phyloP scores from a whole-genome alignment of 1,140 invertebrate genomes.

The Temnothorax nylanderi region DNA sequence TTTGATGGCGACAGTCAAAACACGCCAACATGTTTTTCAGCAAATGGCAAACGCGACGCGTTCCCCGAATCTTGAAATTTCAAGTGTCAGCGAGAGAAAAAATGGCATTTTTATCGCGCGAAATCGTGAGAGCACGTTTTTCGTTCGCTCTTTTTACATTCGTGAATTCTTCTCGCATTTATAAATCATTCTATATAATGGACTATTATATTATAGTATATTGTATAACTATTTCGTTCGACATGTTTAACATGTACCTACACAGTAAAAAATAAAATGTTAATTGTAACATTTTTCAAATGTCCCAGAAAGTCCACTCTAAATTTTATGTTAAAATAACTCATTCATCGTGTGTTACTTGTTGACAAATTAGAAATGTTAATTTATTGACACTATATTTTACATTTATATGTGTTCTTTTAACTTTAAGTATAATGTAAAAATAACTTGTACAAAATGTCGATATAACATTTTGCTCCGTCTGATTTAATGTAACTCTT shows the following conservation, averaged over 20 bases:
- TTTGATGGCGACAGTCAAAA: slow-evolving; percentile 80
- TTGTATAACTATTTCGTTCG: not conserved
- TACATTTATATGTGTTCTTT: too few species aligned
- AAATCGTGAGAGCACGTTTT: not conserved
- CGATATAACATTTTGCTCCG: too few species aligned
- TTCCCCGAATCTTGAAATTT: slow-evolving; percentile 46
- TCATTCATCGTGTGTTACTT: too few species aligned
- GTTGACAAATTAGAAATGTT: too few species aligned
- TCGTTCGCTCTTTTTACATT: not conserved
- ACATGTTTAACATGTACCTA: not conserved
- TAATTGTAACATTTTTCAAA: too few species aligned
- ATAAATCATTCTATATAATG: not conserved
- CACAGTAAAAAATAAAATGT: too few species aligned
- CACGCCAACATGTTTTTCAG: slow-evolving; percentile 63
- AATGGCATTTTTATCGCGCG: not conserved
- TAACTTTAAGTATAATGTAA: too few species aligned
- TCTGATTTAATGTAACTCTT: too few species aligned
- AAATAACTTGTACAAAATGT: too few species aligned
- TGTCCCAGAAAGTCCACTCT: too few species aligned
- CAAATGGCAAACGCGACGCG: not conserved
- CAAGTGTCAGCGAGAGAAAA: not conserved
- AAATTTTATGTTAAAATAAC: too few species aligned
- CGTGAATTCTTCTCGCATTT: not conserved
- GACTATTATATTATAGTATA: not conserved
- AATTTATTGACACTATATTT: too few species aligned